These are phyloP conservation scores for Astur gentilis DNA, from an alignment of 2,113 vertebrate genomes.

Conservation along the genomic window DNA sequence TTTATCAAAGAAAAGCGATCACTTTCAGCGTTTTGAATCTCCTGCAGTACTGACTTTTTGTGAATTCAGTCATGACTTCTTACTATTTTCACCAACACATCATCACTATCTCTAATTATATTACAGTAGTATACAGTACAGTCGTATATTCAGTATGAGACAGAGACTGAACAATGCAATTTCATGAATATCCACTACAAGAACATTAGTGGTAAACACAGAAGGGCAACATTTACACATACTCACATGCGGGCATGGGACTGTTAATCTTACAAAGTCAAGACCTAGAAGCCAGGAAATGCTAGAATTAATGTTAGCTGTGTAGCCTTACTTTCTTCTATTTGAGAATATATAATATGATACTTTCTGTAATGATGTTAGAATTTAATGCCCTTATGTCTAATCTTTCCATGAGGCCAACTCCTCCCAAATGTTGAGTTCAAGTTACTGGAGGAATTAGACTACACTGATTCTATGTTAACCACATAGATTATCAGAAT, in stretches of 20 bases:
- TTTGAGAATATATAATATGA: neutral
- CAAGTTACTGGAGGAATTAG: neutral
- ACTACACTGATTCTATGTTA: neutral
- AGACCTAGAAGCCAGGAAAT: neutral
- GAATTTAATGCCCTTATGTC: neutral
- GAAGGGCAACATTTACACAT: neutral
- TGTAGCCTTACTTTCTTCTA: neutral
- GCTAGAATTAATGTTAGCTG: neutral
- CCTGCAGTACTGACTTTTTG: neutral
- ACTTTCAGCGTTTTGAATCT: neutral
- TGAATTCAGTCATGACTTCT: neutral
- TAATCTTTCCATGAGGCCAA: neutral
- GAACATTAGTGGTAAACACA: neutral
- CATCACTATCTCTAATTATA: neutral
- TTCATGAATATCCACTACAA: neutral
- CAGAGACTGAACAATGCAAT: neutral
- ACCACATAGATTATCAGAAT: neutral
- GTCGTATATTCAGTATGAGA: neutral
- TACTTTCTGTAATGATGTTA: neutral
- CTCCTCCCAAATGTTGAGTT: neutral
- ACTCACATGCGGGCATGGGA: accelerated
- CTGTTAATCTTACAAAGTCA: neutral
- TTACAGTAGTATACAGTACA: neutral
- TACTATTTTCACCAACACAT: neutral
- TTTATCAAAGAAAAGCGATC: neutral